Evolutionary conservation across 2,113 vertebrate species (phyloP).

Genomic region (Apus apus): DNA sequence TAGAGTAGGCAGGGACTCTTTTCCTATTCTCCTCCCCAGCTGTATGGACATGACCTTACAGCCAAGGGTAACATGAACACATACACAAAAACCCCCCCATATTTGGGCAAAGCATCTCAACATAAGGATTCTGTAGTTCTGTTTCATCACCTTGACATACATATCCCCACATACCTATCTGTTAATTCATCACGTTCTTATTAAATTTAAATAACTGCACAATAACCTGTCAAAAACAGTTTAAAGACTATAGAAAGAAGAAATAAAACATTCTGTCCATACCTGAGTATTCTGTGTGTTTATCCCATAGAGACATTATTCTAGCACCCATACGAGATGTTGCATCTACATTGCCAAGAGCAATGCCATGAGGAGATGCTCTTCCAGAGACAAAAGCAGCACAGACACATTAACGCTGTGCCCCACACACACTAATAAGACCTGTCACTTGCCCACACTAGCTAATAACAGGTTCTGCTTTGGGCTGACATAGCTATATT

Average conservation of each 20-base stretch:
- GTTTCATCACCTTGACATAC: background rate
- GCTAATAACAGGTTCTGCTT: background rate
- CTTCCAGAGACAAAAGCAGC: background rate
- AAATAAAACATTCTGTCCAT: background rate
- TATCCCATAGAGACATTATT: background rate
- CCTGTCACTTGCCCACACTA: background rate
- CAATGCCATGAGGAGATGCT: background rate
- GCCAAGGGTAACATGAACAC: rapidly evolving
- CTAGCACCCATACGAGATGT: rapidly evolving
- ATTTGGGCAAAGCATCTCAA: background rate
- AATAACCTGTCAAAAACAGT: background rate
- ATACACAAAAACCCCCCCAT: background rate
- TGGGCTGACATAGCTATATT: background rate
- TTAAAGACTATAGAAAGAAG: background rate
- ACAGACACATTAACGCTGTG: background rate
- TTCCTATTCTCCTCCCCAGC: background rate
- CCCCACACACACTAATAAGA: background rate
- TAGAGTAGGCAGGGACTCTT: background rate
- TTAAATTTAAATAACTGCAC: background rate
- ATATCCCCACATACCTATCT: background rate
- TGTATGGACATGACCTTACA: background rate
- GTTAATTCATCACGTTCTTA: background rate
- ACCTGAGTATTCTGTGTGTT: background rate
- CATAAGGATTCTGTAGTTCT: background rate
- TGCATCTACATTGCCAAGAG: background rate